Conservation (phyloP, 2,797 vertebrate genomes). For the Glossophaga mutica region DNA sequence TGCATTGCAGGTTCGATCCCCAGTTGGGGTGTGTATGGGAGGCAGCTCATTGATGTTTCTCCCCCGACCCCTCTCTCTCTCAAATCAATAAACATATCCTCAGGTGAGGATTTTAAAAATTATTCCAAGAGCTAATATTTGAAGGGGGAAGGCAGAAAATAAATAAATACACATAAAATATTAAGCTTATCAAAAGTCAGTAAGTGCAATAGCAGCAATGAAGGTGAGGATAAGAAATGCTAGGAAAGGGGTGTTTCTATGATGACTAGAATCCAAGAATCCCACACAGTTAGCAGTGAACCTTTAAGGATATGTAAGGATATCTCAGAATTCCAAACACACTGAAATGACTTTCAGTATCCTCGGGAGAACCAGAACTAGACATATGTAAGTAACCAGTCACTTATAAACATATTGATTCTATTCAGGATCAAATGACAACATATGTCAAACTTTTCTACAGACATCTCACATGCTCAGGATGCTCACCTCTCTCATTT, state of each 20-base stretch:
- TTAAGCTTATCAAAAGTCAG: not conserved
- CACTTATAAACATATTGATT: not conserved
- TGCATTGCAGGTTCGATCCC: not conserved
- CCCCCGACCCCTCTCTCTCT: too few relatives aligned
- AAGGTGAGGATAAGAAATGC: not conserved
- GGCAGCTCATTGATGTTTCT: not conserved
- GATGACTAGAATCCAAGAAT: not conserved
- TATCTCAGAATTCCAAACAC: not conserved
- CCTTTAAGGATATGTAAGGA: not conserved
- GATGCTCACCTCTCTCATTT: not conserved
- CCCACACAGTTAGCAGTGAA: not conserved
- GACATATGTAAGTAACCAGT: not conserved
- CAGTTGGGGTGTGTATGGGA: not conserved
- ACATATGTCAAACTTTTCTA: not conserved
- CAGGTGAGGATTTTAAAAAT: not conserved
- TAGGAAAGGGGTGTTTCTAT: not conserved
- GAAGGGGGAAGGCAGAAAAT: not conserved
- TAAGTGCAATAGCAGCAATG: not conserved
- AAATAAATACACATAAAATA: not conserved
- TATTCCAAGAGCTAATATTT: conserved; percentile 4
- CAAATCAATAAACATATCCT: not conserved
- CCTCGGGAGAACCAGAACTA: not conserved
- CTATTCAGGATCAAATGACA: not conserved
- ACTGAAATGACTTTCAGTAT: not conserved
- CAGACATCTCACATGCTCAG: not conserved